These are phyloP conservation scores for Hystrix cristata DNA, from an alignment of 2,113 vertebrate genomes.

Conservation along the genomic window DNA sequence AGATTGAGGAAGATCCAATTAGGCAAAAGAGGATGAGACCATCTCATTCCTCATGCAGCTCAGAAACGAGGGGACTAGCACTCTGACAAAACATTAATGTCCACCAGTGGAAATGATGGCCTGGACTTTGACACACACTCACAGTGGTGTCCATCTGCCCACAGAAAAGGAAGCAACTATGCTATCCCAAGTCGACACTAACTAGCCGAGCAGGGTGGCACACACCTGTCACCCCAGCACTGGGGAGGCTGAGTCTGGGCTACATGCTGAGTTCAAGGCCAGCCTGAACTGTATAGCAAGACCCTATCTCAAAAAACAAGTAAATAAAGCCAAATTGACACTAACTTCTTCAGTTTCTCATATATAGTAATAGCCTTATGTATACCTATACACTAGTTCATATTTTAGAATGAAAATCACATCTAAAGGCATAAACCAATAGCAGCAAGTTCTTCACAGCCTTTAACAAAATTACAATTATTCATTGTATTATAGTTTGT, in stretches of 20 bases:
- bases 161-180: neutral
- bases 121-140: neutral
- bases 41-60: constrained; percentile 60
- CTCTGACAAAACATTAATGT: neutral
- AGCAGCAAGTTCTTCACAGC: neutral
- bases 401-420: constrained; percentile 35
- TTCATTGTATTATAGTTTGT: neutral
- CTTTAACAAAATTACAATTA: neutral
- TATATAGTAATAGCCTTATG: neutral
- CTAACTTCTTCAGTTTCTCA: neutral
- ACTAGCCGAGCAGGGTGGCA: neutral
- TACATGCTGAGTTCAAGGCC: too few species aligned
- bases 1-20: neutral
- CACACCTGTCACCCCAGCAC: neutral
- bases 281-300: too few species aligned
- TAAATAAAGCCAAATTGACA: too few species aligned
- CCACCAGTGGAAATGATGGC: neutral
- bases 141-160: neutral
- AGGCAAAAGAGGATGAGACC: neutral
- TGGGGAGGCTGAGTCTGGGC: neutral
- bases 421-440: neutral
- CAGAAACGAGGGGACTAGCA: neutral
- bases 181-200: neutral
- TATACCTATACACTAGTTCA: neutral
- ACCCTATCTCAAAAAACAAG: too few species aligned